Percentiles rank a stretch among this genome's conserved stretches.
phyloP scores from a whole-genome alignment of 1,140 invertebrate genomes.

The Pachypsylla venusta region DNA sequence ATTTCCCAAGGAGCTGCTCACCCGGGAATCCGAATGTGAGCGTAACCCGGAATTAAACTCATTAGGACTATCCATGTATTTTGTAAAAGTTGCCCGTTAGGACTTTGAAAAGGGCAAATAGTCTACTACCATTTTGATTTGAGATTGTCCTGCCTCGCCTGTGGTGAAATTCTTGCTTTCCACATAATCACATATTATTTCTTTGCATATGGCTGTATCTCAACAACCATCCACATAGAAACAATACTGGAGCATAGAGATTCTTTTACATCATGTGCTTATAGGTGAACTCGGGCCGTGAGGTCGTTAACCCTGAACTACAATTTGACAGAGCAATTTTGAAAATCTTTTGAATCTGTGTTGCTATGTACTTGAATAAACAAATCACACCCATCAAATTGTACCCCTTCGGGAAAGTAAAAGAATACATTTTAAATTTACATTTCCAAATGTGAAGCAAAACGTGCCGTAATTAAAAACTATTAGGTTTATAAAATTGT shows the following conservation, averaged over 20 bases:
- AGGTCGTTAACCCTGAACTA: background rate
- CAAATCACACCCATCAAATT: no score
- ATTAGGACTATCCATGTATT: background rate
- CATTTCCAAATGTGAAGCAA: no score
- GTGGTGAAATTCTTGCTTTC: background rate
- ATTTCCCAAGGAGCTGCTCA: background rate
- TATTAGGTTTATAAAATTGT: no score
- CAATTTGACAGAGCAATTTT: no score
- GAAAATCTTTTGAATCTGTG: no score
- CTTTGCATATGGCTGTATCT: background rate
- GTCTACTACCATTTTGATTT: background rate
- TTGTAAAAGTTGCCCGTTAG: background rate
- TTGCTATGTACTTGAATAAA: no score
- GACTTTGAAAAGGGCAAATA: background rate
- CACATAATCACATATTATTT: background rate
- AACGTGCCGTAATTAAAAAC: no score
- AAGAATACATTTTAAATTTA: no score
- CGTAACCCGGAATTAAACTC: background rate
- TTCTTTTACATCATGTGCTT: background rate
- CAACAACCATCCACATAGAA: background rate
- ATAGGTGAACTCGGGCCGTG: no score
- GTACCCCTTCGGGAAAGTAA: no score
- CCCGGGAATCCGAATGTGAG: background rate
- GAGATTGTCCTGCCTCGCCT: background rate
- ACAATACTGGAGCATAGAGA: background rate